Base-by-base conservation (phyloP, 2,797 vertebrate species). In the Notoglanidium macrostoma region DNA sequence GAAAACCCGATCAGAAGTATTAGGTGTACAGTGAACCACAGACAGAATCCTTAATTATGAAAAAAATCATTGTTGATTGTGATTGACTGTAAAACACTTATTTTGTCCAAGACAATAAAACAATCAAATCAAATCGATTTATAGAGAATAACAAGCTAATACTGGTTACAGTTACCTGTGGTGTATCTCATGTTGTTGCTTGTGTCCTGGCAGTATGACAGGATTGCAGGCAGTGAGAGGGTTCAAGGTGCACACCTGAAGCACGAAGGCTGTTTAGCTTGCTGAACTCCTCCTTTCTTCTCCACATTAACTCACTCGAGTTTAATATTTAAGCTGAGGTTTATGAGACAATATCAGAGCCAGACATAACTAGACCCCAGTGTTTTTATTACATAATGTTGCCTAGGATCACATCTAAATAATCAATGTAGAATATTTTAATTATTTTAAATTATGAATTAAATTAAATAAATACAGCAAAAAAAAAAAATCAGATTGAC, bases 301-400 rank as follows among this genome's bases (percentile, higher is more conserved):
- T 83, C 63, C 89, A 74, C 51, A 87, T 65, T 46, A 78, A 84
- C 49, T 21, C 44, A 32, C 74, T n/a, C 77, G 10, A 86, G 95
- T 94, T 97, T 97, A 97, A 97, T 95, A 93, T 96, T 97, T 95
- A 95, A 97, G 95, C 92, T 83, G 40, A 73, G 61, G 32, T 83
- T 86, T 87, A 91, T 88, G 89, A 90, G 85, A 89, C 79, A 87
- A 86, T 88, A 76, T 51, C 73, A 84, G 49, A 63, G 21, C n/a
- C 68, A 54, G 29, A 54, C 23, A 68, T 68, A 46, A 85, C 80
- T 83, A 88, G 8, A 54, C 57, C 40, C 40, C 2, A 84, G 40
- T 82, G 55, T 29, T 63, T 65, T 40, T 59, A 84, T 86, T 84
- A 88, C 72, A 85, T 80, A 85, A 83, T 35, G 5, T 7, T 29